These are phyloP conservation scores for Apantesis nais DNA, from an alignment of 2,888 invertebrate species.

Conservation along the genomic window DNA sequence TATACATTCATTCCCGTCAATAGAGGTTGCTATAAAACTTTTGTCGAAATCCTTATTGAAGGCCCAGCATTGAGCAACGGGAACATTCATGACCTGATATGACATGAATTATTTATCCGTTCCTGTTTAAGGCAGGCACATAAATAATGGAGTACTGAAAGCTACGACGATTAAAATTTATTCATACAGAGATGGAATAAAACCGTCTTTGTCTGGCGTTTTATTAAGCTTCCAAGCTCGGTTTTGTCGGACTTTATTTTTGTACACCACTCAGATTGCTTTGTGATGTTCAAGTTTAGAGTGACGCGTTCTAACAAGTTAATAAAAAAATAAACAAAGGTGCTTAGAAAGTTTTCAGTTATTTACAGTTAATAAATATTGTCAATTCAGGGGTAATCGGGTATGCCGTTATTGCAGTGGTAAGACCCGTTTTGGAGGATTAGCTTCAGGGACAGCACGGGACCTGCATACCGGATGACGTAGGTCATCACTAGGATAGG, in stretches of 20 bases:
- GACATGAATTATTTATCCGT: conserved; percentile 23
- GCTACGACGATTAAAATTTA: conserved; percentile 23
- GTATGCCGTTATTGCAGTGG: too few species aligned
- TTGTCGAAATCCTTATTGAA: conserved; percentile 1
- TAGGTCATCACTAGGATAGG: too few species aligned
- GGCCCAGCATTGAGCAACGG: conserved; percentile 9
- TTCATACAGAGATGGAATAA: conserved; percentile 21
- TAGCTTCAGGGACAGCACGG: too few species aligned
- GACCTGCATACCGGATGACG: too few species aligned
- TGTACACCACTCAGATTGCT: neutral
- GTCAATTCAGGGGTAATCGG: too few species aligned
- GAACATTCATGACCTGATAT: conserved; percentile 21
- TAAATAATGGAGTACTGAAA: conserved; percentile 24
- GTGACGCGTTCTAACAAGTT: neutral
- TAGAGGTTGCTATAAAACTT: neutral
- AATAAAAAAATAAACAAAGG: neutral
- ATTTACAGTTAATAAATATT: neutral
- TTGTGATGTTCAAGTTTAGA: conserved; percentile 4
- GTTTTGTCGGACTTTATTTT: conserved; percentile 13
- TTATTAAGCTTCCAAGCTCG: conserved; percentile 11
- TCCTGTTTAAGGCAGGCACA: conserved; percentile 22
- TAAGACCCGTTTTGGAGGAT: too few species aligned
- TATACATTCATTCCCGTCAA: neutral
- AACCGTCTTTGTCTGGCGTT: conserved; percentile 17
- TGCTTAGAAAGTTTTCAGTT: neutral